phyloP scores from a whole-genome alignment of 1,140 invertebrate genomes.

The Orchestia grillus region DNA sequence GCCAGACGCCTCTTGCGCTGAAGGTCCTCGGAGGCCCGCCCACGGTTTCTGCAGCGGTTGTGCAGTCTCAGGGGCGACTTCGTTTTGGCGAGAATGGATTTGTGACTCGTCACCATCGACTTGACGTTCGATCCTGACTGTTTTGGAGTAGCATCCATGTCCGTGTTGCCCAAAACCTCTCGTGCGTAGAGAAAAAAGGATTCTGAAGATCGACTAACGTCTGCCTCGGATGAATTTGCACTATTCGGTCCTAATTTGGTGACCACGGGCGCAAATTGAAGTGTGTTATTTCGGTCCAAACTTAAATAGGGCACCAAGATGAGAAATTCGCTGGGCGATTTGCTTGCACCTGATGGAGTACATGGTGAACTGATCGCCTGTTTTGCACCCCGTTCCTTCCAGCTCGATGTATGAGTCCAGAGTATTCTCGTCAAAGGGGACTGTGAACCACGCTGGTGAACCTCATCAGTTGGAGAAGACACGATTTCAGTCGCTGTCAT shows the following conservation, averaged over 20 bases:
- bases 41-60: not conserved
- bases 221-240: not conserved
- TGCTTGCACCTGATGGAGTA: not conserved
- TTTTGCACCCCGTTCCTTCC: not conserved
- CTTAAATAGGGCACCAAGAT: not conserved
- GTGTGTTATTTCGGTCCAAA: not conserved
- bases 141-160: not conserved
- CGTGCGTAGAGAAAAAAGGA: not conserved
- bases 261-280: not conserved
- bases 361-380: not conserved
- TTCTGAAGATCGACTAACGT: not conserved
- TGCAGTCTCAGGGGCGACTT: not conserved
- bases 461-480: not conserved
- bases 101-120: not conserved
- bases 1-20: conserved; percentile 87
- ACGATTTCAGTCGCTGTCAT: not conserved
- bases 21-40: conserved; percentile 71
- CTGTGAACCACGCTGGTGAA: not conserved
- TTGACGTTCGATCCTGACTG: not conserved
- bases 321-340: not conserved
- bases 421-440: not conserved
- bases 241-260: not conserved
- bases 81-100: not conserved
- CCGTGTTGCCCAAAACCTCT: not conserved
- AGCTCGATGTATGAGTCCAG: not conserved